Evolutionary conservation across 2,888 invertebrate genomes (phyloP).

Genomic region (Luperina testacea): DNA sequence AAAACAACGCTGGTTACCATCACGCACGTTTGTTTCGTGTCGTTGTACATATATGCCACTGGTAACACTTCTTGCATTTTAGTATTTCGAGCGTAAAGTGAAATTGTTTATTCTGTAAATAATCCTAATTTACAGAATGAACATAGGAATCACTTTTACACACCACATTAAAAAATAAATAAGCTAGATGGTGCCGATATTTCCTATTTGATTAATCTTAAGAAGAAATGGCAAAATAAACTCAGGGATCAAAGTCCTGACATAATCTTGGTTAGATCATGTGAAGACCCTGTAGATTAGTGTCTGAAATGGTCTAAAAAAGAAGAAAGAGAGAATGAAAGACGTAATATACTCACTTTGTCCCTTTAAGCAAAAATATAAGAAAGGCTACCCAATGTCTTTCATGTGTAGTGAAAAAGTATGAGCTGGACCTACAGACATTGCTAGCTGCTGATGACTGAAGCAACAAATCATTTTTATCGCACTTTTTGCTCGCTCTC

Average conservation of each 20-base stretch:
- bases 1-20: not conserved
- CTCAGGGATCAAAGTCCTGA: not conserved
- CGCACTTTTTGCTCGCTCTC: constrained; percentile 31
- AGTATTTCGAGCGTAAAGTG: not conserved
- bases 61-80: not conserved
- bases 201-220: not conserved
- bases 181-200: not conserved
- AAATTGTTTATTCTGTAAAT: too few relatives aligned
- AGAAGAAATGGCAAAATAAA: not conserved
- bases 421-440: not conserved
- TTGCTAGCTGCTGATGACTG: constrained; percentile 17
- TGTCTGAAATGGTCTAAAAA: not conserved
- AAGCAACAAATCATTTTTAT: constrained; percentile 37
- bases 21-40: not conserved
- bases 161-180: not conserved
- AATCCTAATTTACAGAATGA: too few relatives aligned
- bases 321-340: not conserved
- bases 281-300: not conserved
- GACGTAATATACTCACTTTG: too few relatives aligned
- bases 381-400: not conserved
- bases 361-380: not conserved
- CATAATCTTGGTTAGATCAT: not conserved
- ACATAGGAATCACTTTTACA: too few relatives aligned
- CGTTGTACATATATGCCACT: not conserved
- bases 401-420: not conserved